Evolutionary conservation across 2,113 vertebrate genomes (phyloP), one percentile per base, ranked within the genome.

Genomic region (Sorex fumeus): DNA sequence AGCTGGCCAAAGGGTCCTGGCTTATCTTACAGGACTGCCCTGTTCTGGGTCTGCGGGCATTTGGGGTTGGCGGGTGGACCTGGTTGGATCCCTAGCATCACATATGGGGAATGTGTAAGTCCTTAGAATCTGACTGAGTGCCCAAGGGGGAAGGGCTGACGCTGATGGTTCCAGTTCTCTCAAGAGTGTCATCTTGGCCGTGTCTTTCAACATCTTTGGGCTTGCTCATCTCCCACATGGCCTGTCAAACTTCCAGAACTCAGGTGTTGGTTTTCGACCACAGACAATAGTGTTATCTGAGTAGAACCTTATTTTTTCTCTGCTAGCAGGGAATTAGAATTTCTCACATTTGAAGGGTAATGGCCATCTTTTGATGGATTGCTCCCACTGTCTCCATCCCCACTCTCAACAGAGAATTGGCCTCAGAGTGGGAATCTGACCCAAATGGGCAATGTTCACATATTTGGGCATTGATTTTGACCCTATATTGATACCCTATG

Each of bases 1-100:
- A 80, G 69, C 47, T 27, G 64, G 83, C 90, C 71, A 67, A 91
- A 71, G 81, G n/a, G 50, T 60, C 28, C 28, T 18, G 5, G 76
- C 76, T 69, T 32, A 57, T 45, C 67, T 47, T 67, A 6, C 71
- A 84, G 88, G 60, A 40, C 76, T 1, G 6, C 12, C 50, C 13
- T 77, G 34, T 40, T 28, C 83, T 43, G 70, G 87, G 36, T 36
- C 84, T 23, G 67, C 0, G 18, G 78, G 60, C 25, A 72, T 94
- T 66, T 19, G 43, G 47, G 8, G 47, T 13, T 8, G 47, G 13
- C 8, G 13, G 8, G 47, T n/a, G n/a, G n/a, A n/a, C n/a, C n/a
- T n/a, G n/a, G n/a, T n/a, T n/a, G n/a, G n/a, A n/a, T n/a, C n/a
- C n/a, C n/a, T n/a, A n/a, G n/a, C n/a, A n/a, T n/a, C n/a, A n/a